Evolutionary conservation across 2,797 vertebrate species (phyloP), one percentile per base, ranked within the genome.

Genomic region (Arremon brunneinucha): DNA sequence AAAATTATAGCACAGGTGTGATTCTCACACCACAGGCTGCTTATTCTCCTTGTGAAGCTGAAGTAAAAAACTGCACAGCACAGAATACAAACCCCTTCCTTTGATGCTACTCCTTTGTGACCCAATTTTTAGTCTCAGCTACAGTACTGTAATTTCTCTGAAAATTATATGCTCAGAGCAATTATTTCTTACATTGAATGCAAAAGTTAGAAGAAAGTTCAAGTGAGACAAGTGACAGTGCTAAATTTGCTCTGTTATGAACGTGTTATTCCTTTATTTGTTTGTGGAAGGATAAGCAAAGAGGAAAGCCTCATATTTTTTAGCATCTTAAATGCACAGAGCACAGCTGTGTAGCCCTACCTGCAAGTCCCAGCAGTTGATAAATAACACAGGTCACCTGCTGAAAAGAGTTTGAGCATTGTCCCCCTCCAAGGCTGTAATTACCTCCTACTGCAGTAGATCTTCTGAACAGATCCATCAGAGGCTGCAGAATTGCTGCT

Each of bases 141-240:
- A 35, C 55, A 30, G 17, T 12, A n/a, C 22, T 67, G 35, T 19
- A 69, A 81, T 17, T 52, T 71, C 47, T 52, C 41, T 63, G 47
- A 78, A 93, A 83, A 49, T 69, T 50, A 77, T 13, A n/a, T 11
- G 21, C 65, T 78, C 23, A 8, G 35, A 75, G 37, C 34, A 81
- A 69, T 81, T 81, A 78, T 59, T 92, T 86, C 79, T 72, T 86
- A 85, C 69, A 52, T 8, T 78, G 39, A 91, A 78, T 20, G 28
- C 14, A 68, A 34, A 84, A 80, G 46, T 87, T 35, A 64, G 26
- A 71, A 69, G 14, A 47, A 79, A 75, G 34, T 56, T 70, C 43
- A 76, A 53, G n/a, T 28, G 27, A 50, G 46, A 32, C 32, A 11
- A 62, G n/a, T 81, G 59, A 23, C 1, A 0, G 35, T 49, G 67